Percentiles rank a stretch among this genome's conserved stretches.
Conservation (phyloP, 64 coral and sea anemone species). For the Stylophora pistillata region DNA sequence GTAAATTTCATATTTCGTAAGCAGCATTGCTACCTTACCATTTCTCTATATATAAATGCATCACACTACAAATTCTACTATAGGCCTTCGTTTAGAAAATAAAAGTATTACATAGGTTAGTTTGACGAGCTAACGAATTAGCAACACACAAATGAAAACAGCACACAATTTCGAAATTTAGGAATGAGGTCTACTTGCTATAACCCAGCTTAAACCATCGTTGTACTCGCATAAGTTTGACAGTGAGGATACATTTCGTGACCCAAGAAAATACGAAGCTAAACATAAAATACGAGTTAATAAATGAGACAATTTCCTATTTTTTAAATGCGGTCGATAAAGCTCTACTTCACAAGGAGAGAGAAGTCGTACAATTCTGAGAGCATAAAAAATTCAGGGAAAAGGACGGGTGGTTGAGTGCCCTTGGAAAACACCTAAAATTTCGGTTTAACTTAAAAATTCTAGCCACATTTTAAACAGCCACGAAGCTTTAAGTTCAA, state of each 20-base stretch:
- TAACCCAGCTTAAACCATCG: not conserved
- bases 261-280: not conserved
- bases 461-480: not conserved
- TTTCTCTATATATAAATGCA: not conserved
- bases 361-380: not conserved
- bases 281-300: not conserved
- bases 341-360: not conserved
- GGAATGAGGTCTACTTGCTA: not conserved
- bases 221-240: slow-evolving; percentile 2
- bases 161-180: not conserved
- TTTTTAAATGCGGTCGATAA: not conserved
- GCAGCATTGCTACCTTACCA: not conserved
- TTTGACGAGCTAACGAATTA: not conserved
- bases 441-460: not conserved
- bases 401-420: slow-evolving; percentile 22
- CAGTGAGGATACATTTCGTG: slow-evolving; percentile 7
- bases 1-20: not conserved
- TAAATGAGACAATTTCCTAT: not conserved
- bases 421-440: slow-evolving; percentile 6
- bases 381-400: slow-evolving; percentile 43
- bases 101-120: not conserved
- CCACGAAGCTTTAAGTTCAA: not conserved
- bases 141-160: not conserved
- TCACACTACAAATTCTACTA: not conserved
- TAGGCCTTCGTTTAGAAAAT: not conserved